Conservation (phyloP, 2,888 invertebrate genomes). For the Torymus auratus region DNA sequence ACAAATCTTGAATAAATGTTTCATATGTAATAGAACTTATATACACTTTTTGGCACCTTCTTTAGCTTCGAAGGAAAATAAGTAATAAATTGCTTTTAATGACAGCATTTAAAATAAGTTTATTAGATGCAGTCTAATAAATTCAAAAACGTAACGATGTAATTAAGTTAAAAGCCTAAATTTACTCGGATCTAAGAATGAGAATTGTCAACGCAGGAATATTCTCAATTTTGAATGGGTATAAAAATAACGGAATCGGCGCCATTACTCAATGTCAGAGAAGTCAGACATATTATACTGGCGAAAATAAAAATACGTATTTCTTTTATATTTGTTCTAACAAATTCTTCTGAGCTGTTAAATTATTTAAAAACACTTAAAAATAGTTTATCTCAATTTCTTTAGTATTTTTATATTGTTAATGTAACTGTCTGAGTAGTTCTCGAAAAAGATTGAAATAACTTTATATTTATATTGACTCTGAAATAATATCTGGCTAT, state of each 20-base stretch:
- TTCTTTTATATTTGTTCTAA: background rate
- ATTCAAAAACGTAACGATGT: constrained; percentile 5
- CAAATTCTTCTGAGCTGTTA: background rate
- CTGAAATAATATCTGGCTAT: too few relatives aligned
- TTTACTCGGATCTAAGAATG: background rate
- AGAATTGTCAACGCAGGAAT: constrained; percentile 4
- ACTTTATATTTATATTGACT: too few relatives aligned
- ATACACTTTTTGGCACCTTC: constrained; percentile 7
- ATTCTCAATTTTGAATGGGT: background rate
- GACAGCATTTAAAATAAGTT: constrained; percentile 22
- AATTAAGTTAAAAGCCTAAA: constrained; percentile 6
- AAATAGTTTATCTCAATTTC: background rate
- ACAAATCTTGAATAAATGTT: background rate
- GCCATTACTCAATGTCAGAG: constrained; percentile 33
- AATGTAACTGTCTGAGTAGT: too few relatives aligned
- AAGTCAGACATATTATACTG: background rate
- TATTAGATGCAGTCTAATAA: constrained; percentile 19
- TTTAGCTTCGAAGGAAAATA: background rate
- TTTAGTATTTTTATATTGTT: background rate
- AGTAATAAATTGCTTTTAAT: constrained; percentile 24
- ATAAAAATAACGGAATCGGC: constrained; percentile 8
- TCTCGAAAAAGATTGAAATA: too few relatives aligned
- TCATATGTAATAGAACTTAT: background rate
- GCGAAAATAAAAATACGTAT: constrained; percentile 19
- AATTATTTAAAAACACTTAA: background rate